phyloP scores from a whole-genome alignment of 2,113 vertebrate species.

The Rhadina sibilatrix region DNA sequence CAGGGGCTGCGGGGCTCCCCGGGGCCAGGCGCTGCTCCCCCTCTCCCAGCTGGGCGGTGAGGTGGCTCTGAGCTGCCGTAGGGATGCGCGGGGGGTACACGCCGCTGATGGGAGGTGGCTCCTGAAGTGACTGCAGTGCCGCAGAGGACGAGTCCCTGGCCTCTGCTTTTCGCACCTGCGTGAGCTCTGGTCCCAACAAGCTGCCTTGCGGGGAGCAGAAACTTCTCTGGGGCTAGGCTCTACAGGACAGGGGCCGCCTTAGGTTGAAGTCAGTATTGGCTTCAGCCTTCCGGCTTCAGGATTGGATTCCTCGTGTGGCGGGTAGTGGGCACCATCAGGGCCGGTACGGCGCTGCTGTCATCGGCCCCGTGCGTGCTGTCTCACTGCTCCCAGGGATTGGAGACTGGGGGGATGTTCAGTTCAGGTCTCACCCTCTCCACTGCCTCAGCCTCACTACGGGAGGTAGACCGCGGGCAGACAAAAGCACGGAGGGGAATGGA shows the following conservation, averaged over 20 bases:
- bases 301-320: rapidly evolving
- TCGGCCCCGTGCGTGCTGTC: not conserved
- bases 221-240: not conserved
- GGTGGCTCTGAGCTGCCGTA: not conserved
- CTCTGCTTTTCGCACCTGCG: not conserved
- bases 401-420: not conserved
- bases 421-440: not conserved
- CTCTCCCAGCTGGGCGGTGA: not conserved
- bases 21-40: not conserved
- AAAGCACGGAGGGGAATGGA: not conserved
- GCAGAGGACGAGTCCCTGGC: not conserved
- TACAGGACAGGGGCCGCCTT: not conserved
- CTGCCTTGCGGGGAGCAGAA: not conserved
- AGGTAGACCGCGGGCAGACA: not conserved
- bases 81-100: not conserved
- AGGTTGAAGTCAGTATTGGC: no score
- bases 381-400: not conserved
- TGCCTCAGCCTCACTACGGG: not conserved
- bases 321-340: not conserved
- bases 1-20: not conserved
- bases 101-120: not conserved
- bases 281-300: not conserved
- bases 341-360: not conserved
- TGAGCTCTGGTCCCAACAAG: not conserved
- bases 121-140: not conserved